These are phyloP conservation scores for Oncopeltus fasciatus DNA, from an alignment of 1,140 invertebrate genomes.

Conservation along the genomic window DNA sequence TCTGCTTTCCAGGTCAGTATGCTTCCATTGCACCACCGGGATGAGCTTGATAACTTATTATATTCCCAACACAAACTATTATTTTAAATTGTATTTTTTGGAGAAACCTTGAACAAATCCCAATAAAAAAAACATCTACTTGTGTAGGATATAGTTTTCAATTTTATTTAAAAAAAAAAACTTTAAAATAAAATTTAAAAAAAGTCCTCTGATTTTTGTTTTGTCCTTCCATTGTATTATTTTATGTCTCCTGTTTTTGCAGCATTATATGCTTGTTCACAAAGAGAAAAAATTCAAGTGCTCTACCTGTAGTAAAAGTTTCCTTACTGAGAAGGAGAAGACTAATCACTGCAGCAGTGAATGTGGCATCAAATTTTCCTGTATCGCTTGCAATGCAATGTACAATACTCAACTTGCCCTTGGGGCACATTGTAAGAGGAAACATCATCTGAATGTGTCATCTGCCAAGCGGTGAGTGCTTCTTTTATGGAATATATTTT, in stretches of 20 bases:
- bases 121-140: no score
- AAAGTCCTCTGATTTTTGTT: no score
- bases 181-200: no score
- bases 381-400: background rate
- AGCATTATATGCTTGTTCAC: conserved; percentile 16
- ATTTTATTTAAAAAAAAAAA: no score
- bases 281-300: conserved; percentile 9
- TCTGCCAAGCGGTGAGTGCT: background rate
- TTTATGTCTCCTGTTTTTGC: background rate
- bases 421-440: conserved; percentile 9
- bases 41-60: no score
- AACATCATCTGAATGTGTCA: background rate
- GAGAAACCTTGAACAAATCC: no score
- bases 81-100: no score
- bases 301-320: conserved; percentile 3
- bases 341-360: conserved; percentile 6
- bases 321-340: background rate
- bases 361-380: conserved; percentile 12
- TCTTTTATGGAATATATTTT: no score
- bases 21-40: no score
- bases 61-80: no score
- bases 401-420: conserved; percentile 4
- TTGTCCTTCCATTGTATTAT: background rate
- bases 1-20: no score
- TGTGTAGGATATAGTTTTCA: no score